Evolutionary conservation across 2,888 invertebrate genomes (phyloP).

Genomic region (Machimus rusticus): DNA sequence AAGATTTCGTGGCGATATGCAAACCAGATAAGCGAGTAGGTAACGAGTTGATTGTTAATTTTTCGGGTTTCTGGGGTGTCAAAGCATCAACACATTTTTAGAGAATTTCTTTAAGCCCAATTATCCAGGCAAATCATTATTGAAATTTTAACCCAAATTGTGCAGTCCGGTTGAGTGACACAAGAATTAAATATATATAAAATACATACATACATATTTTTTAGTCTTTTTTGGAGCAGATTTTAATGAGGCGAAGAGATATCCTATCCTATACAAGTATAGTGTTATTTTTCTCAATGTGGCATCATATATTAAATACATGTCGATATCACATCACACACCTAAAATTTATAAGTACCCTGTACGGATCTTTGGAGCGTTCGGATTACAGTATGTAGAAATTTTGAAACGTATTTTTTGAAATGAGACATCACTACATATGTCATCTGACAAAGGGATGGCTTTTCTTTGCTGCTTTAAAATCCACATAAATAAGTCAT

Average conservation of each 20-base stretch:
- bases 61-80: background rate
- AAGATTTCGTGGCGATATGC: background rate
- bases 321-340: no score
- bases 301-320: no score
- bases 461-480: no score
- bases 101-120: background rate
- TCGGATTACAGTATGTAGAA: no score
- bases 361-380: no score
- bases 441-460: no score
- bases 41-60: slow-evolving; percentile 14
- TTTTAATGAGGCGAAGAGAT: background rate
- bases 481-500: no score
- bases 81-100: slow-evolving; percentile 15
- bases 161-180: background rate
- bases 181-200: background rate
- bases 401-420: no score
- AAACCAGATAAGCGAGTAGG: slow-evolving; percentile 11
- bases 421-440: no score
- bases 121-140: background rate
- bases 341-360: no score
- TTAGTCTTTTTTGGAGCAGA: background rate
- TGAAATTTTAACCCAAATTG: background rate
- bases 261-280: background rate
- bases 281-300: no score
- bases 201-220: background rate